These are phyloP conservation scores for Baryphthengus martii DNA, from an alignment of 2,113 vertebrate species.

Conservation along the genomic window DNA sequence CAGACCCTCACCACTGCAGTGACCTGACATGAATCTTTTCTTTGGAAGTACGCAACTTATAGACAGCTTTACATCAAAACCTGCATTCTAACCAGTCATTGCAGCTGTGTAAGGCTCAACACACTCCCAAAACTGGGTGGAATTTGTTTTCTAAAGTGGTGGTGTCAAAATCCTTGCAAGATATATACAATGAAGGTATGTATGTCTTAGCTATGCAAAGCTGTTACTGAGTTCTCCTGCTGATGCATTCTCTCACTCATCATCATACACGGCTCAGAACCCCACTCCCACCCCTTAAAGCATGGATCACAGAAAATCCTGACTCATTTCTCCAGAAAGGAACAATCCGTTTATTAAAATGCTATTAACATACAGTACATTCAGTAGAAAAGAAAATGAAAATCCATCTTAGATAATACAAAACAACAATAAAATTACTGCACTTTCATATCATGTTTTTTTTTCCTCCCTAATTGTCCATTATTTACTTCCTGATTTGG, in stretches of 20 bases:
- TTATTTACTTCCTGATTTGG: background rate
- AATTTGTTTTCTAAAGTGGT: background rate
- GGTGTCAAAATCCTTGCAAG: background rate
- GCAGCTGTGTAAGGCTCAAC: background rate
- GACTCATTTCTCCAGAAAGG: background rate
- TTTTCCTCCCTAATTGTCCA: background rate
- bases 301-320: background rate
- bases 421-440: background rate
- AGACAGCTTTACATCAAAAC: background rate
- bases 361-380: background rate
- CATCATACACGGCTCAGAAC: background rate
- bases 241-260: background rate
- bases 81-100: background rate
- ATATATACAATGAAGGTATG: background rate
- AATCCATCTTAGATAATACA: background rate
- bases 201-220: background rate
- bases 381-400: background rate
- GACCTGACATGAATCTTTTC: background rate
- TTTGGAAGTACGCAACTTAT: background rate
- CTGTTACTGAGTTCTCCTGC: background rate
- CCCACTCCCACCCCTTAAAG: background rate
- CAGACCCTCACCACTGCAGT: background rate
- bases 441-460: background rate
- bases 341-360: background rate
- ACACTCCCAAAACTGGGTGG: background rate